These are phyloP conservation scores for Nixonia krombeini DNA, from an alignment of 1,140 invertebrate genomes.

Conservation along the genomic window DNA sequence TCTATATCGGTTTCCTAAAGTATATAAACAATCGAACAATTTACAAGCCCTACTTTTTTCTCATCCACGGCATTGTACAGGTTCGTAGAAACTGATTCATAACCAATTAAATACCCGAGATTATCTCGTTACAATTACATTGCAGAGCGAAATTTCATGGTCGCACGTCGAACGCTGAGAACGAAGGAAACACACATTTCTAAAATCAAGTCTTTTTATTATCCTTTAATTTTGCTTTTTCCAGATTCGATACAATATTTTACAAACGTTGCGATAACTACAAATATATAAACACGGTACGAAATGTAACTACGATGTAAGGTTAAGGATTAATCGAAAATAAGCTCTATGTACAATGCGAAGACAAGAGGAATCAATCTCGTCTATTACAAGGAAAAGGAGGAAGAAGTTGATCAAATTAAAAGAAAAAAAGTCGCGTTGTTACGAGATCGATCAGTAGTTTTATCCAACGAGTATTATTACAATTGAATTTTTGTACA, in stretches of 20 bases:
- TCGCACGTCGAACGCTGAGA: too few relatives aligned
- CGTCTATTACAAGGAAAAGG: neutral
- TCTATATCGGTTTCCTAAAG: constrained; percentile 41
- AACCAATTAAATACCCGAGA: too few relatives aligned
- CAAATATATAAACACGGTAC: too few relatives aligned
- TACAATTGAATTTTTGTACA: constrained; percentile 47
- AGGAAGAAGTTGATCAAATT: constrained; percentile 36
- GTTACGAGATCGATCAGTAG: constrained; percentile 47
- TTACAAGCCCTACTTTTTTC: constrained; percentile 40
- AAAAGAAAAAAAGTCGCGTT: constrained; percentile 40
- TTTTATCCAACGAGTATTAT: constrained; percentile 53
- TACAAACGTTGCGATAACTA: too few relatives aligned
- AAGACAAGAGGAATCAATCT: constrained; percentile 10
- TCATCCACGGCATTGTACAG: constrained; percentile 44
- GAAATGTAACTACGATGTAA: too few relatives aligned
- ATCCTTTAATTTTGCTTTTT: too few relatives aligned
- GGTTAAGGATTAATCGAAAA: too few relatives aligned
- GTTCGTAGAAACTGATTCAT: constrained; percentile 38
- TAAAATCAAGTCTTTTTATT: constrained; percentile 11
- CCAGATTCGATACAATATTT: too few relatives aligned
- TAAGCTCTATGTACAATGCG: constrained; percentile 3
- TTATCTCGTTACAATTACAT: constrained; percentile 15
- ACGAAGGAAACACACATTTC: too few relatives aligned
- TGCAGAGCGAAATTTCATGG: too few relatives aligned
- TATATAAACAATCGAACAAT: constrained; percentile 51